These are phyloP conservation scores for Chloroceryle amazona DNA, from an alignment of 2,797 vertebrate genomes.

Conservation along the genomic window DNA sequence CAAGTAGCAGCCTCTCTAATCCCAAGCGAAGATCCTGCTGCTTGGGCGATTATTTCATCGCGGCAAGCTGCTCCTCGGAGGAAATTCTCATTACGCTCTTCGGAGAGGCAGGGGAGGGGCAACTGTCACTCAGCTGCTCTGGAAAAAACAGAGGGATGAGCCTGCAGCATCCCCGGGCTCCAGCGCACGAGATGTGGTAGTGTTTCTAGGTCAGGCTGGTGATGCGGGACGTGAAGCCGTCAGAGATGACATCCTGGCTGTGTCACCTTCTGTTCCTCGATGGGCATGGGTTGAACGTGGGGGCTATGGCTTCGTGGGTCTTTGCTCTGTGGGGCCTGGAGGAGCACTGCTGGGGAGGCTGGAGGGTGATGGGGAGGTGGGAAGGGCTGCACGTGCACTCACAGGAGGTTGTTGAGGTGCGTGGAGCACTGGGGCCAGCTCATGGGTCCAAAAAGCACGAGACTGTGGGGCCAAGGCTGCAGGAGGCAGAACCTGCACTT, in stretches of 20 bases:
- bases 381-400: not conserved
- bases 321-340: not conserved
- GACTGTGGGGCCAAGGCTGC: fast-evolving
- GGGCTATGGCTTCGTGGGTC: fast-evolving
- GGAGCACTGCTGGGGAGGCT: not conserved
- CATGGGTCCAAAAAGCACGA: not conserved
- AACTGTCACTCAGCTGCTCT: conserved; percentile 52
- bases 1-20: conserved; percentile 47
- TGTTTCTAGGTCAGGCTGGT: conserved; percentile 73
- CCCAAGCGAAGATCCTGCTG: conserved; percentile 45
- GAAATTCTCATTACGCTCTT: conserved; percentile 62
- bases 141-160: conserved; percentile 69
- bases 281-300: not conserved
- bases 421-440: not conserved
- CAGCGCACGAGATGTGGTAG: conserved; percentile 18
- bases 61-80: conserved; percentile 62
- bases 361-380: not conserved
- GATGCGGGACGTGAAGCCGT: conserved; percentile 34
- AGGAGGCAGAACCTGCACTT: not conserved
- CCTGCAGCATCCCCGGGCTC: conserved; percentile 61
- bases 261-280: conserved; percentile 50
- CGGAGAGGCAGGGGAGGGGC: conserved; percentile 59
- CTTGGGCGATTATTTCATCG: conserved; percentile 62
- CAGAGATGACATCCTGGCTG: conserved; percentile 42
- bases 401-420: not conserved